Evolutionary conservation across 2,113 vertebrate genomes (phyloP).

Genomic region (Ciconia boyciana): DNA sequence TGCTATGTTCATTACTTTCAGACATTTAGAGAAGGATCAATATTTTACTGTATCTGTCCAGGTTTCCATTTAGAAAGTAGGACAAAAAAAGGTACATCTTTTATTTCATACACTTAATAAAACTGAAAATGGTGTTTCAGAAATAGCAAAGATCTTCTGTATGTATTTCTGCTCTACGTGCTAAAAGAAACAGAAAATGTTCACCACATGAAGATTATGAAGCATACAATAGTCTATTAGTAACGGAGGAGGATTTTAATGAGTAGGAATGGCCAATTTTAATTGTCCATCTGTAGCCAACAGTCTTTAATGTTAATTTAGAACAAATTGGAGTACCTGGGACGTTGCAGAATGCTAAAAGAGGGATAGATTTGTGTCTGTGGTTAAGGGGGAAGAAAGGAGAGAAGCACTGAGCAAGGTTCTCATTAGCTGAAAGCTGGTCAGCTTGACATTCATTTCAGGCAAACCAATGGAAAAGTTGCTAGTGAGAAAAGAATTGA

Average conservation of each 20-base stretch:
- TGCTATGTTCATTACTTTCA: background rate
- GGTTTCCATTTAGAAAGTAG: background rate
- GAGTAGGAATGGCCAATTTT: background rate
- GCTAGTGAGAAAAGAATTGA: background rate
- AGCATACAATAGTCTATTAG: background rate
- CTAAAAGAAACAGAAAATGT: background rate
- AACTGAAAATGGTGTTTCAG: background rate
- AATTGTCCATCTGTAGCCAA: background rate
- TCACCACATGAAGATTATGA: background rate
- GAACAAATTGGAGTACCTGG: background rate
- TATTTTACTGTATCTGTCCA: background rate
- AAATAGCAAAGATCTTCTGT: background rate
- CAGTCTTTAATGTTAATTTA: background rate
- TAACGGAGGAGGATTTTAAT: background rate
- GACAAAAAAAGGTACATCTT: background rate
- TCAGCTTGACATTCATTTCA: background rate
- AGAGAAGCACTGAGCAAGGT: background rate
- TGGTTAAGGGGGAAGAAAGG: background rate
- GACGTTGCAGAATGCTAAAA: background rate
- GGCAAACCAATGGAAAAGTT: background rate
- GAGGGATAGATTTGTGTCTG: background rate
- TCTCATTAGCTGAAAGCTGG: background rate
- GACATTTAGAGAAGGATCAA: background rate
- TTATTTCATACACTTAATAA: background rate
- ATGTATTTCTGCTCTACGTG: background rate